Base-by-base conservation (phyloP, 1,140 invertebrate species). In the Papilio polyxenes region DNA sequence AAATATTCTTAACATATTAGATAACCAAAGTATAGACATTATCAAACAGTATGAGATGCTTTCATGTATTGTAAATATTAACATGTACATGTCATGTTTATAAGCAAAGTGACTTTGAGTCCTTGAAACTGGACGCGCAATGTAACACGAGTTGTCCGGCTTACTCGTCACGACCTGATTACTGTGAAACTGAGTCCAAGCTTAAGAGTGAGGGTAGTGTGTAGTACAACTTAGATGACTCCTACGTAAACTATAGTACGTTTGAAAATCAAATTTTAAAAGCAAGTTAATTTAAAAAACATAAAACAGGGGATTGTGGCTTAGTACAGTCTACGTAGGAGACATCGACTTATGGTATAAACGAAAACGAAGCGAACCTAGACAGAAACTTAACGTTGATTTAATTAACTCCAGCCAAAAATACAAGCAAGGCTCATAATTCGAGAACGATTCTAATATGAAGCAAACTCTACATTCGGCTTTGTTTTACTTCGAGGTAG, bases 141-240 rank as follows among this genome's bases (percentile, higher is more conserved):
- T 72, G 65, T 72, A 72, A 72, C 65, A 17, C 31, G 31, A 72
- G 65, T 11, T 31, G 65, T 15, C 20, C 20, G 23, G 20, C 59
- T 9, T 15, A 31, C 65, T 72, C 65, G 65, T 72, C 65, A 72
- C 65, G 65, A 37, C 65, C 65, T 72, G 65, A 37, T 72, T 72
- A 13, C 31, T 37, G 65, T 15, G 31, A 72, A 13, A 72, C 8
- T 10, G 23, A 15, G n/a, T 72, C 8, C 65, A 6, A 20, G 62
- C 31, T 31, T 65, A 10, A 40, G 40, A 72, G 65, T 72, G 31
- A 72, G 31, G 65, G 65, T 72, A 72, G 15, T 65, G 13, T 56
- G 17, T 17, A 56, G 17, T 17, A 56, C 51, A 53, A 13, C 10
- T 53, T 53, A 6, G 1, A 53, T 13, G 51, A 8, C 10, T 13